Evolutionary conservation across 2,797 vertebrate species (phyloP), one percentile per base, ranked within the genome.

Genomic region (Orientallactaga sibirica): DNA sequence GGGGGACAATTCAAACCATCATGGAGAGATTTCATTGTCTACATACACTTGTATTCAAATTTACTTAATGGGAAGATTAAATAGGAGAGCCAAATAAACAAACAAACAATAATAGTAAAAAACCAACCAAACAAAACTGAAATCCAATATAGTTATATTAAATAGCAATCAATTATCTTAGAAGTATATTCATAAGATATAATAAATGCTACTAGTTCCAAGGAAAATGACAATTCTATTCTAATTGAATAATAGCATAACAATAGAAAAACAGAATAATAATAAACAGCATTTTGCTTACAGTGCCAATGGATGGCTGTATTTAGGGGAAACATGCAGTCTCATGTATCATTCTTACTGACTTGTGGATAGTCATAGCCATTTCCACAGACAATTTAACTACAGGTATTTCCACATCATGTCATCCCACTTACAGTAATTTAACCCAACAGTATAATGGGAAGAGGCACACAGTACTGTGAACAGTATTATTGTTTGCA

Each of bases 301-400:
- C 2, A 93, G 19, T 80, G 27, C 16, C 11, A 70, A 16, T 89
- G 1, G 9, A 66, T 81, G 8, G 20, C 18, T 25, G 70, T 24
- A 86, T 20, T 90, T 91, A 79, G 29, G 29, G 19, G 43, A 89
- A 94, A 66, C 55, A 8, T 71, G 78, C 48, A 20, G 74, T 70
- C 16, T 64, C 22, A 66, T 71, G 1, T 43, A 41, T 9, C n/a
- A 58, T 9, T 16, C 19, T 43, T 52, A 0, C 90, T 93, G 62
- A 14, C 9, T 86, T 86, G 0, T 79, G 16, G 82, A 37, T 43
- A 83, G 62, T 43, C 29, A 48, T 24, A 58, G 48, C 61, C 55
- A 22, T 62, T 10, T 14, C 55, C 11, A 84, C 3, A 52, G 24
- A 78, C 27, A 73, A 3, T 87, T 90, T 92, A 70, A 7, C 5